Conservation (phyloP, 2,113 vertebrate species). For the Electrona antarctica region DNA sequence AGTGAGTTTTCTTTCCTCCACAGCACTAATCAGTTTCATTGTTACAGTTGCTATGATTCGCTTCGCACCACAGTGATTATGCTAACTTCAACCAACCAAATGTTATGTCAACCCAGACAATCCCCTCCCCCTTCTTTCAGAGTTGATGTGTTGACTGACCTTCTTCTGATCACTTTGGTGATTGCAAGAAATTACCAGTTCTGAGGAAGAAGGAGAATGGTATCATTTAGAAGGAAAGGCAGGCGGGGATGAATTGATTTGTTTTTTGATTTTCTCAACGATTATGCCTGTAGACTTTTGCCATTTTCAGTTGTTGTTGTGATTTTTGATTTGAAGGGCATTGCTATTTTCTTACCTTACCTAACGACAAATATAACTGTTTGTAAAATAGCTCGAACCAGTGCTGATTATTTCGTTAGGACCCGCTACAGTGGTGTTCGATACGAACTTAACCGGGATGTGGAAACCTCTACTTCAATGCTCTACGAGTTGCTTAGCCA, state of each 20-base stretch:
- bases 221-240: slow-evolving; percentile 67
- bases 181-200: slow-evolving; percentile 79
- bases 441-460: no score
- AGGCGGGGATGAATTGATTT: slow-evolving; percentile 71
- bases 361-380: slow-evolving; percentile 25
- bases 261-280: slow-evolving; percentile 50
- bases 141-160: slow-evolving; percentile 66
- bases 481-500: no score
- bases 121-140: slow-evolving; percentile 52
- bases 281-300: slow-evolving; percentile 71
- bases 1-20: slow-evolving; percentile 54
- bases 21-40: slow-evolving; percentile 80
- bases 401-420: no score
- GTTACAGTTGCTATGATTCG: slow-evolving; percentile 74
- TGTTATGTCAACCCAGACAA: slow-evolving; percentile 74
- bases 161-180: slow-evolving; percentile 72
- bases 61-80: slow-evolving; percentile 78
- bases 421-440: no score
- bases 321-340: no score
- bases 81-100: slow-evolving; percentile 77
- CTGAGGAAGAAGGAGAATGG: slow-evolving; percentile 64
- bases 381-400: no score
- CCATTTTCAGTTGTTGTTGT: slow-evolving; percentile 38
- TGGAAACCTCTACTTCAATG: no score
- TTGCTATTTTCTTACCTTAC: slow-evolving; percentile 41